A percentile compares a stretch with the other conserved stretches of the same genome.
Conservation (phyloP, 2,797 vertebrate genomes). For the Megalops cyprinoides region DNA sequence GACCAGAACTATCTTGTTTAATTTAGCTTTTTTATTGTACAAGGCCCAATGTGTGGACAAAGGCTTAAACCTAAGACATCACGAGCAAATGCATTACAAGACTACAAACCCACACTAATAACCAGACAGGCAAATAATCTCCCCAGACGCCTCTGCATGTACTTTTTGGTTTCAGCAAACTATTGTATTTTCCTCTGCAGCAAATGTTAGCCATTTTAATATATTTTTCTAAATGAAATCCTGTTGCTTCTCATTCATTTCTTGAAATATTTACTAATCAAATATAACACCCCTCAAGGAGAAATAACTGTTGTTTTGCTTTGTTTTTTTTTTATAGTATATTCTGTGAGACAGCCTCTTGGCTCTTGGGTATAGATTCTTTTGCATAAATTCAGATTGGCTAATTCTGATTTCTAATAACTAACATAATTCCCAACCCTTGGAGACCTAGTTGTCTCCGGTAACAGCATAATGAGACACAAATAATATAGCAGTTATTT, state of each 20-base stretch:
- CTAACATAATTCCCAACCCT: slow-evolving; percentile 10
- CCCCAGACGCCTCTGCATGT: neutral
- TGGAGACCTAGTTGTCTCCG: neutral
- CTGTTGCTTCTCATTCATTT: neutral
- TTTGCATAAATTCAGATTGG: slow-evolving; percentile 10
- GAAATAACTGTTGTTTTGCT: neutral
- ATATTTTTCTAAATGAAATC: neutral
- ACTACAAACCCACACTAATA: neutral
- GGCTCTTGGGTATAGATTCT: neutral
- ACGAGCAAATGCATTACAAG: no score
- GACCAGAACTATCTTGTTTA: no score
- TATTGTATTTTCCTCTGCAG: neutral
- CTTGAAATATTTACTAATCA: neutral
- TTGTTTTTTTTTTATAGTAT: neutral
- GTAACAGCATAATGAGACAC: slow-evolving; percentile 8
- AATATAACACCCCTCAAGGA: neutral
- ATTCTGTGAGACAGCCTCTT: neutral
- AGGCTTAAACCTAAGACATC: no score
- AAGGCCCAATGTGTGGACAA: no score
- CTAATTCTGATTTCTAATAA: neutral
- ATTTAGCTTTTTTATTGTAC: no score
- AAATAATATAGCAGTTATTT: slow-evolving; percentile 8
- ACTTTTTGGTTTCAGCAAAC: neutral
- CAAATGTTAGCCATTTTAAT: neutral
- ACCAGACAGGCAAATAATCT: neutral